Evolutionary conservation across 2,888 invertebrate species (phyloP), one percentile per base, ranked within the genome.

Genomic region (Dyspetes luteomarginatus): DNA sequence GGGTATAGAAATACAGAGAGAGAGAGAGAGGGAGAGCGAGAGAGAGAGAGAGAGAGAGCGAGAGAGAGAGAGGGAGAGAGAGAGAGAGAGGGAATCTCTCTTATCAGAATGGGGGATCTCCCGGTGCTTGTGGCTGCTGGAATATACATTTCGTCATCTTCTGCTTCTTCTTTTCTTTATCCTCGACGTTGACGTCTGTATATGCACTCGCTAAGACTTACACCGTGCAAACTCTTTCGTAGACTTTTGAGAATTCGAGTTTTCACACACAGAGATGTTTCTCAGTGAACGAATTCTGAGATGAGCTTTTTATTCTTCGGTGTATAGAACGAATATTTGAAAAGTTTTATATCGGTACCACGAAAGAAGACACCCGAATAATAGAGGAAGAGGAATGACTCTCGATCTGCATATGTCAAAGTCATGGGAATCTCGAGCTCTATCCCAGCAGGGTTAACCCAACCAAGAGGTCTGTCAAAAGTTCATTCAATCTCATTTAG

Each of bases 21-120:
- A n/a, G n/a, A n/a, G n/a, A n/a, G n/a, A n/a, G n/a, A n/a, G n/a
- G n/a, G n/a, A n/a, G n/a, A n/a, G n/a, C 1, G 36, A 36, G 36
- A 36, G 36, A 36, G 36, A 36, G 3, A 36, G 36, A 12, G 55
- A 56, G 67, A 62, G 50, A 43, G 4, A n/a, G 26, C 58, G 52
- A 30, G 68, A 76, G n/a, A n/a, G n/a, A 12, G 36, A 36, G 36
- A 36, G 36, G 12, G 36, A 36, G 3, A 36, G 36, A 12, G 55
- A 56, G 67, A 62, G 50, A 43, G 4, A n/a, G 26, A 65, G 52
- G 30, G 68, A 76, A 22, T 62, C 48, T 65, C 67, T 19, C 67
- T 68, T 76, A 81, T 81, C 80, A 76, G 72, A 74, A 79, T 56
- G 7, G 36, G 48, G 17, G 62, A 81, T 76, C 55, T 67, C 30